Percentiles rank a stretch among this genome's conserved stretches.
phyloP scores from a whole-genome alignment of 2,113 vertebrate species.

The Alectura lathami region DNA sequence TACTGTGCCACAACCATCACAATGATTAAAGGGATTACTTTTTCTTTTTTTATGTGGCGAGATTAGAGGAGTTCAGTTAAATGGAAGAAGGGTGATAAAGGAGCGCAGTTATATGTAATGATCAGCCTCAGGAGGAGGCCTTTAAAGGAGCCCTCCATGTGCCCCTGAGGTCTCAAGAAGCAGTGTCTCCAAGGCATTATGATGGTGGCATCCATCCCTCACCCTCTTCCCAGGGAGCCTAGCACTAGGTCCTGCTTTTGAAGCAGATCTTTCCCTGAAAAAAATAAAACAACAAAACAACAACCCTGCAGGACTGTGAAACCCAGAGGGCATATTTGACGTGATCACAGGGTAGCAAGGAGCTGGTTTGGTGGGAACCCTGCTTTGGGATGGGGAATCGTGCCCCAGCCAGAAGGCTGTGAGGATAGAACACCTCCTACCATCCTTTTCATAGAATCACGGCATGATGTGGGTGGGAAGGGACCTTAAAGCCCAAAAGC shows the following conservation, averaged over 20 bases:
- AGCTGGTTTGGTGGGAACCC: rapidly evolving
- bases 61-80: conserved; percentile 23
- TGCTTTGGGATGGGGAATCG: rapidly evolving
- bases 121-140: not conserved
- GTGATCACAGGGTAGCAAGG: not conserved
- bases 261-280: not conserved
- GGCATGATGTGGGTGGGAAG: not conserved
- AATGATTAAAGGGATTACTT: conserved; percentile 33
- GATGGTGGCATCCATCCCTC: not conserved
- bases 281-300: too few species aligned
- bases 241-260: not conserved
- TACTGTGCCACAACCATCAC: conserved; percentile 27
- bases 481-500: not conserved
- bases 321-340: rapidly evolving
- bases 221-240: not conserved
- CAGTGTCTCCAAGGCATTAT: not conserved
- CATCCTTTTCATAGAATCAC: not conserved
- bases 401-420: rapidly evolving
- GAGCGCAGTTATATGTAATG: not conserved
- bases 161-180: not conserved
- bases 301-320: not conserved
- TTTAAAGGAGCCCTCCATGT: not conserved
- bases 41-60: not conserved
- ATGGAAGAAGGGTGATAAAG: not conserved
- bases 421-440: rapidly evolving